These are phyloP conservation scores for Alligator mississippiensis DNA, from an alignment of 2,113 vertebrate genomes.

Conservation along the genomic window DNA sequence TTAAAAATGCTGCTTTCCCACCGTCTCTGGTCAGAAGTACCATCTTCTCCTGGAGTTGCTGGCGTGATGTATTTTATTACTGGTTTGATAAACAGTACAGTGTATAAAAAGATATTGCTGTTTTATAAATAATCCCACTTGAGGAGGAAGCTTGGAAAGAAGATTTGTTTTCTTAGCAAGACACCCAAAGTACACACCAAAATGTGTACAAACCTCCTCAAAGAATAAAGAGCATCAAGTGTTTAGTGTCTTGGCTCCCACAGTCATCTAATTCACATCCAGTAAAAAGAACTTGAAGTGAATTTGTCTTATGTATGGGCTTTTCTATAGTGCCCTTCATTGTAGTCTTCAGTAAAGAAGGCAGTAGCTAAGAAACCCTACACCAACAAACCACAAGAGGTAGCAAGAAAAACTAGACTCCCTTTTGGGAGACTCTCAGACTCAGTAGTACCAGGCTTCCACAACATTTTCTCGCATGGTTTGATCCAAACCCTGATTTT, in stretches of 20 bases:
- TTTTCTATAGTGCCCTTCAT: not conserved
- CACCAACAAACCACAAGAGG: not conserved
- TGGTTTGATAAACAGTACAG: not conserved
- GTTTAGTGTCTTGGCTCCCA: conserved; percentile 24
- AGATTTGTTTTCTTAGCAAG: conserved; percentile 48
- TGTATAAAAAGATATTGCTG: not conserved
- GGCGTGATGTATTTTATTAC: not conserved
- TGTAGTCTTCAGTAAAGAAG: not conserved
- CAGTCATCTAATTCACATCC: conserved; percentile 15
- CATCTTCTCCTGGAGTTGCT: not conserved
- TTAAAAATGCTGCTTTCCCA: not conserved
- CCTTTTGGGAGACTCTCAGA: not conserved
- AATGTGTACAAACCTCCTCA: conserved; percentile 22
- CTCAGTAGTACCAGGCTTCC: not conserved
- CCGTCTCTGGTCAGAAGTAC: not conserved
- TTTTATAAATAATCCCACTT: conserved; percentile 1
- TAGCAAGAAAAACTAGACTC: not conserved
- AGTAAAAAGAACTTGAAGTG: conserved; percentile 36
- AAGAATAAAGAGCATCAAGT: not conserved
- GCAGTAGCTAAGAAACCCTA: not conserved
- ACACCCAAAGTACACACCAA: conserved; percentile 29
- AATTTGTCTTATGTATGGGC: conserved; percentile 14
- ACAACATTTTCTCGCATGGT: not conserved
- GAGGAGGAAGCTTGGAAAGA: not conserved
- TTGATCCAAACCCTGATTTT: not conserved